A percentile compares a stretch with the other conserved stretches of the same genome.
Evolutionary conservation across 2,888 invertebrate species (phyloP).

Genomic region (Drosophila buzzatii): DNA sequence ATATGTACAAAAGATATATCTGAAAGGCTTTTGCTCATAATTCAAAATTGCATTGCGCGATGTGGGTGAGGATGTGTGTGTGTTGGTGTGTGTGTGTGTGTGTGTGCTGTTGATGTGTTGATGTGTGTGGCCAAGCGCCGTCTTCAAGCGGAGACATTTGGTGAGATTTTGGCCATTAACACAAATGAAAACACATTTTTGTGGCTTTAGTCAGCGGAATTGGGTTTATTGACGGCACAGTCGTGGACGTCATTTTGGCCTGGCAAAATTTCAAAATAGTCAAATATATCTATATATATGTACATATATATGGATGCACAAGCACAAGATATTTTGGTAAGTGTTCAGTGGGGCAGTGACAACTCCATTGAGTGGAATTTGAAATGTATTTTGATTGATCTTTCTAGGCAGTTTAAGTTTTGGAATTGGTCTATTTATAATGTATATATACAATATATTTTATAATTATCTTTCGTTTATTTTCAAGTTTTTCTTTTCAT

Average conservation of each 20-base stretch:
- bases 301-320: neutral
- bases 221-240: constrained; percentile 50
- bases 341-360: neutral
- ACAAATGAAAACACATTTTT: constrained; percentile 67
- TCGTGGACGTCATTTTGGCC: constrained; percentile 58
- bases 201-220: constrained; percentile 57
- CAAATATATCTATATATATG: constrained; percentile 39
- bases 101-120: constrained; percentile 17
- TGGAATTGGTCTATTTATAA: too few relatives aligned
- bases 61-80: neutral
- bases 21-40: constrained; percentile 60
- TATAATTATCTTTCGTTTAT: too few relatives aligned
- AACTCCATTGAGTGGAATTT: constrained; percentile 19
- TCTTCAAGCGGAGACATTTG: constrained; percentile 40
- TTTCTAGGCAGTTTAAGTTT: neutral
- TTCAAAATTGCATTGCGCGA: constrained; percentile 55
- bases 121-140: constrained; percentile 50
- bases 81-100: neutral
- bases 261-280: constrained; percentile 64
- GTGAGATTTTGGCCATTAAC: constrained; percentile 72
- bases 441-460: too few relatives aligned
- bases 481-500: too few relatives aligned
- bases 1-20: constrained; percentile 40
- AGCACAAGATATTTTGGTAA: neutral
- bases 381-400: constrained; percentile 8